Percentiles rank a stretch among this genome's conserved stretches.
These are phyloP conservation scores for Paedocypris micromegethes DNA, from an alignment of 2,797 vertebrate genomes.

Conservation along the genomic window DNA sequence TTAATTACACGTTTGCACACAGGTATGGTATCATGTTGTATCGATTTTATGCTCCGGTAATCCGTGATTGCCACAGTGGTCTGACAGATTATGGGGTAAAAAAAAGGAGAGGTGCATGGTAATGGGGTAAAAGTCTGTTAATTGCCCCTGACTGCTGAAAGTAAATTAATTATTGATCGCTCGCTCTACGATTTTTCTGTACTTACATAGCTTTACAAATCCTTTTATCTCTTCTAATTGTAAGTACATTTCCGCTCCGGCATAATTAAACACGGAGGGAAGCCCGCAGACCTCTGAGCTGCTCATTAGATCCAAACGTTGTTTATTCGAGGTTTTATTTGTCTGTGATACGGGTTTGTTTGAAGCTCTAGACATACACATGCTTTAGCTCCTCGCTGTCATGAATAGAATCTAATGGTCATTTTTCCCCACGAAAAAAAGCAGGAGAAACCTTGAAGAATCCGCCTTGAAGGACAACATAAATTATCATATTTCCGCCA, in stretches of 20 bases:
- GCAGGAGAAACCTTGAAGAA: no score
- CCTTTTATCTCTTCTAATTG: slow-evolving; percentile 66
- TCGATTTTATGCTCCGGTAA: slow-evolving; percentile 66
- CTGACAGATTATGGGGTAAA: slow-evolving; percentile 63
- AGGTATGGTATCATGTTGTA: slow-evolving; percentile 45
- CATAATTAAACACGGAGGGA: slow-evolving; percentile 59
- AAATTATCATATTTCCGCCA: neutral
- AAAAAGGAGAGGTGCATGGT: slow-evolving; percentile 54
- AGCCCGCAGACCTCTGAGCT: slow-evolving; percentile 52
- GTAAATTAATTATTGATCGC: slow-evolving; percentile 82
- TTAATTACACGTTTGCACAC: slow-evolving; percentile 20
- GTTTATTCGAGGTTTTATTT: slow-evolving; percentile 20
- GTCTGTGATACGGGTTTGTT: slow-evolving; percentile 12
- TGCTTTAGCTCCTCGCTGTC: no score
- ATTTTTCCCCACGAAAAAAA: neutral
- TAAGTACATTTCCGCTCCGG: slow-evolving; percentile 67
- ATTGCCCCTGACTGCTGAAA: slow-evolving; percentile 76
- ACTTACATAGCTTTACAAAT: slow-evolving; percentile 75
- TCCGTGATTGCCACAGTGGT: slow-evolving; percentile 69
- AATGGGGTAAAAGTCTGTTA: slow-evolving; percentile 69
- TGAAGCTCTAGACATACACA: no score
- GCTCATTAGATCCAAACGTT: slow-evolving; percentile 47
- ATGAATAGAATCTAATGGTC: neutral
- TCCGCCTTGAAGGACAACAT: neutral
- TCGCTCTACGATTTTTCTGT: slow-evolving; percentile 68